Percentiles rank a stretch among this genome's conserved stretches.
Conservation (phyloP, 2,888 invertebrate genomes). For the Troides aeacus region DNA sequence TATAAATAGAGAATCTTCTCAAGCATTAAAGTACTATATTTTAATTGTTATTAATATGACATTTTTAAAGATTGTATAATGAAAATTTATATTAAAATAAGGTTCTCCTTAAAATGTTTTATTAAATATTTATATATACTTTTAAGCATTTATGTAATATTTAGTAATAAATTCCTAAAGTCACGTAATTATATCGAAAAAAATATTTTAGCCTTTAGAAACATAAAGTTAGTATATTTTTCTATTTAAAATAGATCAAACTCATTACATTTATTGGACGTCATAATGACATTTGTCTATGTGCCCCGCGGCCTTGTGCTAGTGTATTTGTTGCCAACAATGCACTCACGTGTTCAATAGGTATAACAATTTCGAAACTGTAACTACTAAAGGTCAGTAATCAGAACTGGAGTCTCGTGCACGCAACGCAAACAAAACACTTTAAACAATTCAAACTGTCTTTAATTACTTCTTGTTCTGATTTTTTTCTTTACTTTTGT, state of each 20-base stretch:
- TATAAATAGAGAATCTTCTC: not conserved
- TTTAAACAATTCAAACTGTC: conserved; percentile 55
- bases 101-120: not conserved
- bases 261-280: conserved; percentile 36
- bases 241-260: conserved; percentile 39
- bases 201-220: not conserved
- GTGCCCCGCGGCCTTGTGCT: conserved; percentile 40
- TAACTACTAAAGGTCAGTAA: conserved; percentile 57
- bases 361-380: conserved; percentile 61
- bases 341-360: conserved; percentile 54
- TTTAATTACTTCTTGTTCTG: conserved; percentile 66
- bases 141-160: not conserved
- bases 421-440: conserved; percentile 39
- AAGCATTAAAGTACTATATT: not conserved
- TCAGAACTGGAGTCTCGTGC: conserved; percentile 44
- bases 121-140: not conserved
- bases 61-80: not conserved
- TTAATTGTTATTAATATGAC: not conserved
- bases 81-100: not conserved
- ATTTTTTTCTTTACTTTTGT: conserved; percentile 41
- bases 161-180: not conserved
- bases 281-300: conserved; percentile 64
- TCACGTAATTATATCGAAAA: not conserved
- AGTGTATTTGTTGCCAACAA: conserved; percentile 53
- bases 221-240: conserved; percentile 23